Percentiles rank a stretch among this genome's conserved stretches.
phyloP scores from a whole-genome alignment of 2,113 vertebrate species.

The Ivindomyrus marchei region DNA sequence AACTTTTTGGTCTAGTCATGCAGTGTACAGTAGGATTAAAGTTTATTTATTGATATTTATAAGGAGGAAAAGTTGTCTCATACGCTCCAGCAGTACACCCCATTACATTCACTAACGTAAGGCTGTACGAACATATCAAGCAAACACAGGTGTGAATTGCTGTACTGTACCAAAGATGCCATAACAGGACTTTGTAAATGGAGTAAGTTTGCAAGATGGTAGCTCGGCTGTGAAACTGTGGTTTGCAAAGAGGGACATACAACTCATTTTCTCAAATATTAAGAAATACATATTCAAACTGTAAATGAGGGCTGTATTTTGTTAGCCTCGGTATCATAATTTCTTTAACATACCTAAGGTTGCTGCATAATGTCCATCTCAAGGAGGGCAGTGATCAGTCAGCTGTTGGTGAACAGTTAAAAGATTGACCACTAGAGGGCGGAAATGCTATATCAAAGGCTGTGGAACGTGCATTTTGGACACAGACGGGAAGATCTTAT shows the following conservation, averaged over 20 bases:
- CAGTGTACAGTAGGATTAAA: not conserved
- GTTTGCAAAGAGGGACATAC: not conserved
- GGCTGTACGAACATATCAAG: not conserved
- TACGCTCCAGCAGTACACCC: not conserved
- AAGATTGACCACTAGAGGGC: not conserved
- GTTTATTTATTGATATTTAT: slow-evolving; percentile 8
- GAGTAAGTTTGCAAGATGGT: not conserved
- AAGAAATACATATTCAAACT: not conserved
- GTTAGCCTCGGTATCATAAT: not conserved
- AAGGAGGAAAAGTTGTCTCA: not conserved
- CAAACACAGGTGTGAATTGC: not conserved
- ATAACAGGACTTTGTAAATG: not conserved
- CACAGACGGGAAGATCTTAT: not conserved
- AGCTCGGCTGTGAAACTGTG: not conserved
- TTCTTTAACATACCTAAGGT: not conserved
- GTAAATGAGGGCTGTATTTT: not conserved
- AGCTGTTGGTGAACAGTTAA: not conserved
- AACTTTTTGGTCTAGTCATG: not conserved
- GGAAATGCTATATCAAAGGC: not conserved
- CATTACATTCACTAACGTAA: not conserved
- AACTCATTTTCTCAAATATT: not conserved
- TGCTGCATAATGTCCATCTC: not conserved
- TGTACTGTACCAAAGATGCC: slow-evolving; percentile 4
- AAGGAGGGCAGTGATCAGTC: not conserved
- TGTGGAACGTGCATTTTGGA: not conserved